phyloP scores from a whole-genome alignment of 2,888 invertebrate species.

The Empis livida region DNA sequence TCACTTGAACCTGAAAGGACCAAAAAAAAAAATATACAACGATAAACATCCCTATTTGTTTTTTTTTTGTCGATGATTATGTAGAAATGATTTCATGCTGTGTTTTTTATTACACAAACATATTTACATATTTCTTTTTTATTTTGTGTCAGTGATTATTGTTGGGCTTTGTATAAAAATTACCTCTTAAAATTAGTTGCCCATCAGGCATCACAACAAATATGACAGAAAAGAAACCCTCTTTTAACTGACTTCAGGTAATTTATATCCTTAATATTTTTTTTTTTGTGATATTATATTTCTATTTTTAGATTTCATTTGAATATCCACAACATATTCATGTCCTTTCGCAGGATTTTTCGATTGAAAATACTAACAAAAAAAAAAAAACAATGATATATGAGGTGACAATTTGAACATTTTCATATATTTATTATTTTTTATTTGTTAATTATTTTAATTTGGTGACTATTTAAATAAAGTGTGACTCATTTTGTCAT shows the following conservation, averaged over 20 bases:
- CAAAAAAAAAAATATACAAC: too few species aligned
- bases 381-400: background rate
- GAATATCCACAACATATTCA: background rate
- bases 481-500: conserved; percentile 1
- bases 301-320: background rate
- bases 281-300: background rate
- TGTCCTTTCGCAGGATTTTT: too few species aligned
- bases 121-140: conserved; percentile 4
- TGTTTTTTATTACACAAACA: conserved; percentile 8
- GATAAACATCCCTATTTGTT: too few species aligned
- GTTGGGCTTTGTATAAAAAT: too few species aligned
- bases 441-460: conserved; percentile 1
- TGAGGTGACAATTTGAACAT: background rate
- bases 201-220: background rate
- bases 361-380: too few species aligned
- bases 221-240: background rate
- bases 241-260: background rate
- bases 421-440: background rate
- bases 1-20: too few species aligned
- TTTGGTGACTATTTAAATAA: background rate
- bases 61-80: too few species aligned
- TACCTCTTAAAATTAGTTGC: conserved; percentile 2
- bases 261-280: background rate
- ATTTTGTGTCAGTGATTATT: too few species aligned
- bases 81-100: conserved; percentile 6